Evolutionary conservation across 2,113 vertebrate species (phyloP), one percentile per base, ranked within the genome.

Genomic region (Pomatorhinus ruficollis): DNA sequence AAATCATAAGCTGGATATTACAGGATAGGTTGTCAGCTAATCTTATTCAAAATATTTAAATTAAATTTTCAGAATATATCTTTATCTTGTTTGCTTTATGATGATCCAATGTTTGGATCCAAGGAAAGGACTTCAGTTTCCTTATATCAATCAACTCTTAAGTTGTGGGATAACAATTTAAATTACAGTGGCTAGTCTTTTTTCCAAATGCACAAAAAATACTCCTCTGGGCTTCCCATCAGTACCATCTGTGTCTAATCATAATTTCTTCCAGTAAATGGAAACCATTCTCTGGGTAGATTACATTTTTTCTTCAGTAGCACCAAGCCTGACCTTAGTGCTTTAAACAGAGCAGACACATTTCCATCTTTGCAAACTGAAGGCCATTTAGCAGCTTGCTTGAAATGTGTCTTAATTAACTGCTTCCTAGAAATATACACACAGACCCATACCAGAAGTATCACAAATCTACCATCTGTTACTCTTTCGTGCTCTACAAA

Each of bases 341-440:
- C 66, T 90, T 82, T 82, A 71, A 87, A 60, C 21, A 81, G 86
- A 90, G 63, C 59, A 45, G 63, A 39, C 39, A 35, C 27, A 47
- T 74, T 96, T 88, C 44, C 54, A 69, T 74, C 68, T 87, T 95
- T 87, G 69, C 59, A 87, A 72, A 79, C 89, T n/a, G 83, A 88
- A 57, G 40, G 68, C 87, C 64, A 66, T 94, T 89, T 95, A 90
- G 63, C 72, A 89, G 63, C 64, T 89, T 86, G 65, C 87, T 96
- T 94, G 83, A 96, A 91, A 91, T 83, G 80, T 50, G 45, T 87
- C 78, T 90, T 83, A 76, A 94, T 94, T 94, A 95, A 91, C 70
- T 87, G 56, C 52, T 79, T 86, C 12, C 80, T 78, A 74, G 91
- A 95, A 94, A 89, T 89, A 81, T 59, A 65, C 75, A 69, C 30